Evolutionary conservation across 2,888 invertebrate genomes (phyloP).

Genomic region (Lepidocyrtoides sp.): DNA sequence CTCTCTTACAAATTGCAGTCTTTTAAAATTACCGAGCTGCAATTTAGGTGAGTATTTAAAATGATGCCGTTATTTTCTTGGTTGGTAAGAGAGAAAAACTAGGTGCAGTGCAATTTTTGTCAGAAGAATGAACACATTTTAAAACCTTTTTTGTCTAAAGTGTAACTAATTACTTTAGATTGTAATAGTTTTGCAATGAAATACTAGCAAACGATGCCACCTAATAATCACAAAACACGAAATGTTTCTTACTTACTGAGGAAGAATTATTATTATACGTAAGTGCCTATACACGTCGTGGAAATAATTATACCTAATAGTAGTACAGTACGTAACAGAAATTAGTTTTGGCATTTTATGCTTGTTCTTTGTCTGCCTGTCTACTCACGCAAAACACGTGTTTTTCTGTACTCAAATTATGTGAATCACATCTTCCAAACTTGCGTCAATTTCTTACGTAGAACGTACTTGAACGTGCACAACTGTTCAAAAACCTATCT

Average conservation of each 20-base stretch:
- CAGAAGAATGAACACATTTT: slow-evolving; percentile 9
- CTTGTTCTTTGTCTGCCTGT: too few relatives aligned
- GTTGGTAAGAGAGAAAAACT: neutral
- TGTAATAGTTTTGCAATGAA: neutral
- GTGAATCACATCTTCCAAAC: too few relatives aligned
- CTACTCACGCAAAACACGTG: too few relatives aligned
- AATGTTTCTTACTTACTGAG: neutral
- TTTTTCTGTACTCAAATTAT: too few relatives aligned
- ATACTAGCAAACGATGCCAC: neutral
- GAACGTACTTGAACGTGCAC: too few relatives aligned
- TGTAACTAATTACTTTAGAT: slow-evolving; percentile 43
- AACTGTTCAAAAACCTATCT: too few relatives aligned
- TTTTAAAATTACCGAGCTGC: neutral
- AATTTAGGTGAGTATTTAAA: neutral
- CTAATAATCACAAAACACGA: too few relatives aligned
- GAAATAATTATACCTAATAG: too few relatives aligned
- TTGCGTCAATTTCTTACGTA: too few relatives aligned
- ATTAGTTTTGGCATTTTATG: too few relatives aligned
- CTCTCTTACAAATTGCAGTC: neutral
- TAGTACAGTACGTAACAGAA: too few relatives aligned
- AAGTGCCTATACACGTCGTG: too few relatives aligned
- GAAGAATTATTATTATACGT: neutral
- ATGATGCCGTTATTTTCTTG: neutral
- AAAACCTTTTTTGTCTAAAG: slow-evolving; percentile 21
- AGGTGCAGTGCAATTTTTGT: slow-evolving; percentile 5